Conservation (phyloP, 2,113 vertebrate species). For the Pedetes capensis region DNA sequence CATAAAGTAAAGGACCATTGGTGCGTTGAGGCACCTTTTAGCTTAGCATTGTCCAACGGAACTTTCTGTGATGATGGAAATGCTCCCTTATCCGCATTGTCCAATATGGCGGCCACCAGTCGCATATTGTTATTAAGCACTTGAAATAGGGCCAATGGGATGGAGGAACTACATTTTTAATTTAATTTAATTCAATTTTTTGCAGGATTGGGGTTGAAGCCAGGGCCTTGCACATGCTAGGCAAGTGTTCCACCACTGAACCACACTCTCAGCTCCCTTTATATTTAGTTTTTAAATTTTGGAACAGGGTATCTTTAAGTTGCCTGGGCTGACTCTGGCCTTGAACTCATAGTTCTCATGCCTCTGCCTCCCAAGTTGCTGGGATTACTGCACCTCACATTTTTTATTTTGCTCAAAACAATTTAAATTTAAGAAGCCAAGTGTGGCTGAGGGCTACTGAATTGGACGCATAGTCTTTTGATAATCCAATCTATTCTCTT, state of each 20-base stretch:
- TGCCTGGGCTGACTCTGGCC: too few species aligned
- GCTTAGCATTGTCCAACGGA: not conserved
- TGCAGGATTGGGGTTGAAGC: too few species aligned
- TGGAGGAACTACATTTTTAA: not conserved
- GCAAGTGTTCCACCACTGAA: too few species aligned
- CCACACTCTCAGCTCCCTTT: too few species aligned
- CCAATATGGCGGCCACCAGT: not conserved
- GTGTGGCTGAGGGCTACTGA: not conserved
- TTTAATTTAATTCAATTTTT: conserved; percentile 32
- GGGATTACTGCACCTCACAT: too few species aligned
- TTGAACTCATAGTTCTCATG: too few species aligned
- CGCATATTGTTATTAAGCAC: not conserved
- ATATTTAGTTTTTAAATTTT: too few species aligned
- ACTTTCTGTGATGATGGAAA: not conserved
- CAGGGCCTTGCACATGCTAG: too few species aligned
- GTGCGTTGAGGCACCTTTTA: not conserved
- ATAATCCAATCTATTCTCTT: not conserved
- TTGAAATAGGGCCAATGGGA: not conserved
- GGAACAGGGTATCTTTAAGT: too few species aligned
- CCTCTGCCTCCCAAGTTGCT: too few species aligned
- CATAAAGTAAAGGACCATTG: not conserved
- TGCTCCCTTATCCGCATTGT: not conserved
- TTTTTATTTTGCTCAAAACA: too few species aligned
- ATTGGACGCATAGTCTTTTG: not conserved
- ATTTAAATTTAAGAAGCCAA: too few species aligned